Evolutionary conservation across 2,797 vertebrate species (phyloP).

Genomic region (Darevskia nairensis): DNA sequence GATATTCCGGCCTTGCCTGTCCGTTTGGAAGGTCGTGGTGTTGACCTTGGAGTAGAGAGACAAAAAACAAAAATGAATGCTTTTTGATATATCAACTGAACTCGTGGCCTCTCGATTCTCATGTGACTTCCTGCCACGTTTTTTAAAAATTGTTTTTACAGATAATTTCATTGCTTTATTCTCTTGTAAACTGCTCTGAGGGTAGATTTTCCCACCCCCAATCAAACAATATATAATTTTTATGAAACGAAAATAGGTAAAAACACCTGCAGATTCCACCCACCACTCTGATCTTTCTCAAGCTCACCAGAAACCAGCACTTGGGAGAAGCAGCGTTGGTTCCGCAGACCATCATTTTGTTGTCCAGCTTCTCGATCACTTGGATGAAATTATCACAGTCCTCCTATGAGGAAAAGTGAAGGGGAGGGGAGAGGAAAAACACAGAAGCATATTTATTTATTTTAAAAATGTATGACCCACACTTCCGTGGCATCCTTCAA

Average conservation of each 20-base stretch:
- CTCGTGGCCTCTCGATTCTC: neutral
- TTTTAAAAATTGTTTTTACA: neutral
- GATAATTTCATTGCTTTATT: too few relatives aligned
- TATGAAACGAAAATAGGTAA: too few relatives aligned
- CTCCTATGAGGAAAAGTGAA: constrained; percentile 63
- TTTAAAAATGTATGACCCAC: too few relatives aligned
- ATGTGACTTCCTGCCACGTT: neutral
- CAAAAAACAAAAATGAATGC: neutral
- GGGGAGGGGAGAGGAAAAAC: neutral
- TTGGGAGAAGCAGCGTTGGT: constrained; percentile 84
- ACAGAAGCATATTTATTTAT: too few relatives aligned
- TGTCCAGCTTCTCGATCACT: constrained; percentile 84
- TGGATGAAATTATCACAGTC: constrained; percentile 88
- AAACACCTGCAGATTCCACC: too few relatives aligned
- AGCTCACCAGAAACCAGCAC: constrained; percentile 86
- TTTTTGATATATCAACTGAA: too few relatives aligned
- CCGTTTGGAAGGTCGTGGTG: constrained; percentile 73
- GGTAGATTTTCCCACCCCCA: too few relatives aligned
- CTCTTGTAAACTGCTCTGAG: too few relatives aligned
- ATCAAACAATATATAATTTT: too few relatives aligned
- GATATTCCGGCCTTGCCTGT: constrained; percentile 69
- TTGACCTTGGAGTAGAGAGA: constrained; percentile 75
- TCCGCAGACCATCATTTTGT: constrained; percentile 81
- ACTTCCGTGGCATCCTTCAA: too few relatives aligned
- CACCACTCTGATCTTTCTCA: neutral